These are phyloP conservation scores for Tachyglossus aculeatus DNA, from an alignment of 2,797 vertebrate genomes.

Conservation along the genomic window DNA sequence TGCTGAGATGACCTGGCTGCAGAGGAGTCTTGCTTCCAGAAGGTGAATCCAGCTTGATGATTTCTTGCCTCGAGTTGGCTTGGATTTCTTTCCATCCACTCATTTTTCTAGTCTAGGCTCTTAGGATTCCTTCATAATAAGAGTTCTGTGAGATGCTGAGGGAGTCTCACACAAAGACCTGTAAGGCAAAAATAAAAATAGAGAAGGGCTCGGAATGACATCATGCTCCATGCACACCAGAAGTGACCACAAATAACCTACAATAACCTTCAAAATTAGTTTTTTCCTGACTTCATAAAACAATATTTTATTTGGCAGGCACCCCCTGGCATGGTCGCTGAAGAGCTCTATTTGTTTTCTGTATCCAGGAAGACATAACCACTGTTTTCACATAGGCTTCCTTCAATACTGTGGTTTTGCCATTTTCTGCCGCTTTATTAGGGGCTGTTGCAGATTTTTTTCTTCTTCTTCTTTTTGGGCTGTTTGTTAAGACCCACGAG, in stretches of 20 bases:
- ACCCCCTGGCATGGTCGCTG: conserved; percentile 72
- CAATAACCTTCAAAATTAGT: conserved; percentile 85
- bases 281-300: conserved; percentile 86
- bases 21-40: conserved; percentile 31
- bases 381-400: conserved; percentile 82
- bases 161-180: conserved; percentile 69
- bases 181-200: conserved; percentile 73
- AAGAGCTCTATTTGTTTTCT: conserved; percentile 82
- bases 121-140: conserved; percentile 60
- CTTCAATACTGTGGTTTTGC: conserved; percentile 75
- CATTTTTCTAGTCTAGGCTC: conserved; percentile 48
- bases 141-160: conserved; percentile 56
- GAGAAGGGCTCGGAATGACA: conserved; percentile 74
- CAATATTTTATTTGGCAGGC: conserved; percentile 84
- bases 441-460: conserved; percentile 73
- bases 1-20: conserved; percentile 16
- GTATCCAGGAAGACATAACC: conserved; percentile 84
- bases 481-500: conserved; percentile 75
- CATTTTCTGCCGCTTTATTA: conserved; percentile 78
- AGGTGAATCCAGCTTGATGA: conserved; percentile 40
- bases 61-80: conserved; percentile 54
- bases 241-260: conserved; percentile 83
- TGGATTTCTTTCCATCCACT: conserved; percentile 38
- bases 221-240: conserved; percentile 78
- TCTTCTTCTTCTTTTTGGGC: conserved; percentile 71